phyloP scores from a whole-genome alignment of 2,797 vertebrate genomes.

The Fistularia tabacaria region DNA sequence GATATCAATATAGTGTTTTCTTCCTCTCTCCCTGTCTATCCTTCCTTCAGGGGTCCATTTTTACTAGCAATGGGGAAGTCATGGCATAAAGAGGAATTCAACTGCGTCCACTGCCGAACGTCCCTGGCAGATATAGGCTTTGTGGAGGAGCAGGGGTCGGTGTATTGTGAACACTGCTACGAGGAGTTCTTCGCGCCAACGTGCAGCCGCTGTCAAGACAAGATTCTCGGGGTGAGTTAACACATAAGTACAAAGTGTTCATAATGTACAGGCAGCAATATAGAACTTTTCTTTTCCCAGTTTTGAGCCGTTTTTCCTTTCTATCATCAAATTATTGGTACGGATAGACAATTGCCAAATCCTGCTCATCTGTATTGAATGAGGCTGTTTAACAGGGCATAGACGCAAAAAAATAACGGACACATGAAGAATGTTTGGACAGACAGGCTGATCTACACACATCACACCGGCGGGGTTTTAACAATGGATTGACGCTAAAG shows the following conservation, averaged over 20 bases:
- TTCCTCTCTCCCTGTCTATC: background rate
- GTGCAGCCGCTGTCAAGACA: conserved; percentile 89
- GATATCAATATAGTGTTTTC: background rate
- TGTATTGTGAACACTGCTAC: conserved; percentile 94
- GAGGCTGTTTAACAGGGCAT: no score
- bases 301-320: no score
- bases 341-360: no score
- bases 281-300: no score
- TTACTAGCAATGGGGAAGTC: conserved; percentile 94
- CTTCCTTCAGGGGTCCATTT: conserved; percentile 85
- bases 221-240: conserved; percentile 91
- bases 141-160: conserved; percentile 87
- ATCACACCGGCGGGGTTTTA: no score
- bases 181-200: conserved; percentile 95
- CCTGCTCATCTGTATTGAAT: no score
- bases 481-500: no score
- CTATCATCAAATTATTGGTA: no score
- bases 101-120: conserved; percentile 85
- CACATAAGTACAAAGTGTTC: background rate
- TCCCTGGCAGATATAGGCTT: conserved; percentile 93
- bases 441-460: no score
- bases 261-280: background rate
- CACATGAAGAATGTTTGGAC: no score
- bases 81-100: conserved; percentile 98
- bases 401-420: no score